phyloP scores from a whole-genome alignment of 1,140 invertebrate species.

The Reticulitermes speratus region DNA sequence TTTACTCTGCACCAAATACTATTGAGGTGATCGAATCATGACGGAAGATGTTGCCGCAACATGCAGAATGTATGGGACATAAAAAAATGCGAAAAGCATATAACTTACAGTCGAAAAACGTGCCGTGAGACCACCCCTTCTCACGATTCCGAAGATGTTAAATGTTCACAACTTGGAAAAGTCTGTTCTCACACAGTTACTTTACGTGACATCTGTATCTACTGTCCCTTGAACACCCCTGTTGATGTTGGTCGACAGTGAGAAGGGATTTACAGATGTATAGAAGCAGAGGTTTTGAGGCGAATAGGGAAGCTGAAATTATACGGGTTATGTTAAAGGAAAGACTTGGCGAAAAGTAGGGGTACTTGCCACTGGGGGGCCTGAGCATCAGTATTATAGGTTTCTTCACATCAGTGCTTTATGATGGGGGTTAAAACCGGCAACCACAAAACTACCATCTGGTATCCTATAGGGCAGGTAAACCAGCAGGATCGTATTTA shows the following conservation, averaged over 20 bases:
- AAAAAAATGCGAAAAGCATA: no score
- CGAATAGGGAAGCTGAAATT: not conserved
- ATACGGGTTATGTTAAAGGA: not conserved
- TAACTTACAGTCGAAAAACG: no score
- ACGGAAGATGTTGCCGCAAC: no score
- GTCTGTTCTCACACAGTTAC: no score
- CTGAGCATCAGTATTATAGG: not conserved
- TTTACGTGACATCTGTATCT: not conserved
- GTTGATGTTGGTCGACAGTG: not conserved
- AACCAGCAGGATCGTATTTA: no score
- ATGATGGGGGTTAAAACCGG: not conserved
- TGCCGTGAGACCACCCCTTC: no score
- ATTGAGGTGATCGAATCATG: no score
- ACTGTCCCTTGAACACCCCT: not conserved
- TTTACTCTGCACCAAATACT: no score
- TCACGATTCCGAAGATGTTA: no score
- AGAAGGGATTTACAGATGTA: not conserved
- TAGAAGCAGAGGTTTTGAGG: not conserved
- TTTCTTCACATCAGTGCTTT: constrained; percentile 11
- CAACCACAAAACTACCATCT: constrained; percentile 10
- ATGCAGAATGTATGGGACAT: no score
- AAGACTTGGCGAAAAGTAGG: not conserved
- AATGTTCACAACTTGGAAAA: no score
- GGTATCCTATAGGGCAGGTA: not conserved
- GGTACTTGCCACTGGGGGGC: no score